Evolutionary conservation across 2,888 invertebrate species (phyloP).

Genomic region (Eristalis arbustorum): DNA sequence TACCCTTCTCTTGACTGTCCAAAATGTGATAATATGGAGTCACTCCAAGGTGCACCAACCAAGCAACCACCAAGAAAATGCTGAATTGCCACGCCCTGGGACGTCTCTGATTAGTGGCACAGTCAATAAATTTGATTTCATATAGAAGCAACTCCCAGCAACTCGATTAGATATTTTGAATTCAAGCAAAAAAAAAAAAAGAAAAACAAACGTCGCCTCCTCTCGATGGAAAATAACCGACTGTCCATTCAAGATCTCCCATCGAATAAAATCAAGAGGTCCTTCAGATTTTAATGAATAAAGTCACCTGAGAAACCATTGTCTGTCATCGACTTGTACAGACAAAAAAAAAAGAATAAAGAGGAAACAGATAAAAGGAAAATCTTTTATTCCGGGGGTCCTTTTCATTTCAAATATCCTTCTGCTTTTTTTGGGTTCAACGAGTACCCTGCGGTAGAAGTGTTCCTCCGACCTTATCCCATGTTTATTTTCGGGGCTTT

Average conservation of each 20-base stretch:
- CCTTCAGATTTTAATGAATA: slow-evolving; percentile 16
- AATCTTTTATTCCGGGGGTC: background rate
- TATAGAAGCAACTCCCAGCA: background rate
- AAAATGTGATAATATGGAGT: no score
- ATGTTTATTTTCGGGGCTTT: background rate
- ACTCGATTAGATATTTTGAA: background rate
- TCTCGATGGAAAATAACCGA: background rate
- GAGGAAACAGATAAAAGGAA: background rate
- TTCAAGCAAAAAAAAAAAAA: background rate
- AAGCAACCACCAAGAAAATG: no score
- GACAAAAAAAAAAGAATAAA: background rate
- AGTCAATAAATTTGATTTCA: background rate
- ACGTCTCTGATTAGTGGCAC: no score
- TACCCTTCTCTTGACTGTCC: no score
- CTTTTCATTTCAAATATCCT: background rate
- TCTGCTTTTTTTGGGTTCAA: slow-evolving; percentile 17
- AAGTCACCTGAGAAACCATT: slow-evolving; percentile 30
- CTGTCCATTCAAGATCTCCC: background rate
- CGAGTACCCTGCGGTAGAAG: background rate
- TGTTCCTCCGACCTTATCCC: background rate
- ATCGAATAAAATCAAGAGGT: background rate
- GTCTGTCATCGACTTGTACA: background rate
- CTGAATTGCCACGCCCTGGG: no score
- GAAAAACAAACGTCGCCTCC: no score
- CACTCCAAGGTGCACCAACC: no score